Conservation (phyloP, 2,888 invertebrate species). For the Lapara coniferarum region DNA sequence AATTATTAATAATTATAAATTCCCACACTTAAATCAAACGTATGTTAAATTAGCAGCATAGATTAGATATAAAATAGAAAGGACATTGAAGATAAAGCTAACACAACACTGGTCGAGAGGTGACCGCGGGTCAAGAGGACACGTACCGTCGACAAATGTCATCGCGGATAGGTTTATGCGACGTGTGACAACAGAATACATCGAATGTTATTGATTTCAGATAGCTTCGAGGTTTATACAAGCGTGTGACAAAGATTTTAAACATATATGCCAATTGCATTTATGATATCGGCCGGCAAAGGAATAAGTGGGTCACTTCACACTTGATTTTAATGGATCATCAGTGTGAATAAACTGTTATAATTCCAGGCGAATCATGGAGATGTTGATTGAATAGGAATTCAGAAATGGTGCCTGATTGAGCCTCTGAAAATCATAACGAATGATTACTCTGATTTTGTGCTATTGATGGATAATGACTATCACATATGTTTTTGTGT, state of each 20-base stretch:
- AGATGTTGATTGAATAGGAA: too few species aligned
- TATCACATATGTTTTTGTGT: too few species aligned
- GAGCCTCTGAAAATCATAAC: too few species aligned
- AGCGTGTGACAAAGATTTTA: too few species aligned
- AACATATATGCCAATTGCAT: too few species aligned
- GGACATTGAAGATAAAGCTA: neutral
- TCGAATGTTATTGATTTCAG: neutral
- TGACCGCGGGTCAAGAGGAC: slow-evolving; percentile 8
- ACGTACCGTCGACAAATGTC: slow-evolving; percentile 12
- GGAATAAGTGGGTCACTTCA: too few species aligned
- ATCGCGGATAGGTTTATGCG: neutral
- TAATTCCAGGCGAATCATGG: neutral
- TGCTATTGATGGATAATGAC: too few species aligned
- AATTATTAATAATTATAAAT: too few species aligned
- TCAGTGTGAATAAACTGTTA: neutral
- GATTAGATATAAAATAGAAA: neutral
- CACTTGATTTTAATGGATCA: neutral
- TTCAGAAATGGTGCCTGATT: too few species aligned
- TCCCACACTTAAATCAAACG: too few species aligned
- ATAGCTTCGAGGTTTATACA: neutral
- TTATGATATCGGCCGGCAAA: too few species aligned
- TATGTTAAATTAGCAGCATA: neutral
- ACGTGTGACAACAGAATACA: neutral
- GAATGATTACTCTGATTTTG: too few species aligned
- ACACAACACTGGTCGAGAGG: neutral